Evolutionary conservation across 2,888 invertebrate genomes (phyloP).

Genomic region (Galeruca laticollis): DNA sequence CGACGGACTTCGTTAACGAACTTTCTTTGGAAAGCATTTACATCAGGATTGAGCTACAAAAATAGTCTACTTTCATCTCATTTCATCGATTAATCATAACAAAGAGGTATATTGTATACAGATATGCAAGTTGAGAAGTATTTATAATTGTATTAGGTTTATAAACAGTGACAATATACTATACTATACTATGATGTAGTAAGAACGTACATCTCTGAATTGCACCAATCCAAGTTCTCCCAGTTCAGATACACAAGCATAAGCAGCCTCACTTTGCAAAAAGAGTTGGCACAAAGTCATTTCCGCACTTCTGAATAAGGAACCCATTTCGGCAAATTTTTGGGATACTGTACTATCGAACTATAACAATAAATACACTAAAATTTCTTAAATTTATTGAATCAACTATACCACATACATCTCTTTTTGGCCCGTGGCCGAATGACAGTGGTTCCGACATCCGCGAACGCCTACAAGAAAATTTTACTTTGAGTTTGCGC

Average conservation of each 20-base stretch:
- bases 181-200: no score
- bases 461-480: constrained; percentile 34
- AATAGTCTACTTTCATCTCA: constrained; percentile 7
- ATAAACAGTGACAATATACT: neutral
- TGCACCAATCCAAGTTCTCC: constrained; percentile 98
- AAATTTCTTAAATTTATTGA: constrained; percentile 12
- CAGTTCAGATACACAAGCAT: constrained; percentile 97
- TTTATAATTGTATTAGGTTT: neutral
- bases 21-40: constrained; percentile 98
- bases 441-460: constrained; percentile 44
- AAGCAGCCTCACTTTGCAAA: constrained; percentile 97
- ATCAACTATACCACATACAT: constrained; percentile 31
- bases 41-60: constrained; percentile 91
- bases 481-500: constrained; percentile 36
- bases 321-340: constrained; percentile 75
- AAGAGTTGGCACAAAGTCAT: constrained; percentile 99
- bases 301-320: constrained; percentile 96
- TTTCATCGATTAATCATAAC: no score
- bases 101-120: neutral
- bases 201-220: constrained; percentile 92
- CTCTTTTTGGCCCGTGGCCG: constrained; percentile 41
- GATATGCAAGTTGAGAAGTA: neutral
- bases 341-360: constrained; percentile 33
- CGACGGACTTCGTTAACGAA: constrained; percentile 98
- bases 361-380: constrained; percentile 31